These are phyloP conservation scores for Dyspetes luteomarginatus DNA, from an alignment of 2,888 invertebrate genomes.

Conservation along the genomic window DNA sequence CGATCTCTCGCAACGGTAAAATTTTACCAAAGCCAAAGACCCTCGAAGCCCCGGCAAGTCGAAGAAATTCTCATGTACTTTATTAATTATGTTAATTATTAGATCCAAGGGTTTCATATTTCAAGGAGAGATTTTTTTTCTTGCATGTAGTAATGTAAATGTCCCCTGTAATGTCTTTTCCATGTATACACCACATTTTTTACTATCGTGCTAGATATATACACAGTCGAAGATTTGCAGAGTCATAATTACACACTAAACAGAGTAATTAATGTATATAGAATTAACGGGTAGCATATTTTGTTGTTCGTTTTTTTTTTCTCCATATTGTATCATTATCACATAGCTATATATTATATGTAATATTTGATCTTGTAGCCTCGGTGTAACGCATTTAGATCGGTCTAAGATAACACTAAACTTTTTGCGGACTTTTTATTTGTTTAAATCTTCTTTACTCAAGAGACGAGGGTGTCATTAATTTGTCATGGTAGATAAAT, in stretches of 20 bases:
- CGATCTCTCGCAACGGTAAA: neutral
- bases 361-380: conserved; percentile 68
- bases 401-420: conserved; percentile 32
- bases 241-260: neutral
- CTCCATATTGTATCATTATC: neutral
- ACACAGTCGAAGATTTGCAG: conserved; percentile 17
- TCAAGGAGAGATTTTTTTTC: conserved; percentile 6
- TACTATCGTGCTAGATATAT: conserved; percentile 40
- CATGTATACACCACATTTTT: conserved; percentile 18
- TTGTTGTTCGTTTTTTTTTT: conserved; percentile 15
- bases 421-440: neutral
- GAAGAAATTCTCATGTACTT: conserved; percentile 16
- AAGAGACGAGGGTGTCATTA: conserved; percentile 35
- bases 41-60: neutral
- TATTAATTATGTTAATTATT: conserved; percentile 15
- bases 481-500: neutral
- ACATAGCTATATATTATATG: conserved; percentile 21
- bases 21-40: neutral
- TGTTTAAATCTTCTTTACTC: neutral
- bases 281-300: neutral
- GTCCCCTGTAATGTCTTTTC: conserved; percentile 31
- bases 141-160: conserved; percentile 5
- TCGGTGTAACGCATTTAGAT: conserved; percentile 76
- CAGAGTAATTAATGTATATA: neutral
- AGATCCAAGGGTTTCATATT: conserved; percentile 13